Evolutionary conservation across 2,113 vertebrate genomes (phyloP).

Genomic region (Psittacara wagleri): DNA sequence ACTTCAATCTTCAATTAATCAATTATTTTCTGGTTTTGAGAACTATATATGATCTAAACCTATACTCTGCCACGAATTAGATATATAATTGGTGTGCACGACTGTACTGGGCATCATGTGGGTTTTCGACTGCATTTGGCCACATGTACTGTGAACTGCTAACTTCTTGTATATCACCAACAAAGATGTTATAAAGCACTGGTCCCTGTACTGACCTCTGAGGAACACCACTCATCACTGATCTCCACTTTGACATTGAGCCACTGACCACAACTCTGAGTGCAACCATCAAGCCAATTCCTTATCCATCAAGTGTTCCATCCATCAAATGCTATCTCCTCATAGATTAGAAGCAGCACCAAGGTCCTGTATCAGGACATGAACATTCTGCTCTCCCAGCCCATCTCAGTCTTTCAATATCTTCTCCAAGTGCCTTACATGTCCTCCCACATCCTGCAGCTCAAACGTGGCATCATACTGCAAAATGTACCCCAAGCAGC

Average conservation of each 20-base stretch:
- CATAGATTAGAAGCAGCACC: neutral
- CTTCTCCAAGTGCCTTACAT: neutral
- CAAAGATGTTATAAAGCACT: neutral
- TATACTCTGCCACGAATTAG: neutral
- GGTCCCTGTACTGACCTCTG: neutral
- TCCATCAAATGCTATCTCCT: neutral
- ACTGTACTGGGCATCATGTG: neutral
- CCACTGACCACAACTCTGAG: rapidly evolving
- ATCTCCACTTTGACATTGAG: neutral
- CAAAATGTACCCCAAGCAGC: neutral
- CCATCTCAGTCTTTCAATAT: neutral
- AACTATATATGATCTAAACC: neutral
- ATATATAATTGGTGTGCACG: neutral
- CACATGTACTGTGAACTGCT: neutral
- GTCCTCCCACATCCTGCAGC: neutral
- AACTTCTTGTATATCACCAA: neutral
- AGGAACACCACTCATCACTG: neutral
- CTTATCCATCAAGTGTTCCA: neutral
- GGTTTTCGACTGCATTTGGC: neutral
- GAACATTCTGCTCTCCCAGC: neutral
- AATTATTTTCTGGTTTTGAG: conserved; percentile 8
- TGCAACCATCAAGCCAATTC: neutral
- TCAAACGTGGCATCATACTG: neutral
- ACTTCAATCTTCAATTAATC: neutral
- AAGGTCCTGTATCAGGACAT: neutral